Conservation (phyloP, 2,113 vertebrate genomes). For the Gymnogyps californianus region DNA sequence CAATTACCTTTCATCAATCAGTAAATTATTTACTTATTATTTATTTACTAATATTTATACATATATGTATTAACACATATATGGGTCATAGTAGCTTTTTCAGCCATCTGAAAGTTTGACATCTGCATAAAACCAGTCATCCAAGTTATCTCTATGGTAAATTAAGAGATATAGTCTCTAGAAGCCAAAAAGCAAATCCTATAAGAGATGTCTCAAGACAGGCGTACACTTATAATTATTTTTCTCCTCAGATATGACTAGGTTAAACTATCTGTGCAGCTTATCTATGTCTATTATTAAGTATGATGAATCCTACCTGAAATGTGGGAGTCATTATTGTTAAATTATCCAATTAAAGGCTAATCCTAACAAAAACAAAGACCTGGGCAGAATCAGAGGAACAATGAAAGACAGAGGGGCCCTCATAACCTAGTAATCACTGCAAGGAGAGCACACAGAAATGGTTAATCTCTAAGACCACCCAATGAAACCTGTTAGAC, state of each 20-base stretch:
- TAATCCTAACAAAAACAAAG: neutral
- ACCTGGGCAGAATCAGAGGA: neutral
- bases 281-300: neutral
- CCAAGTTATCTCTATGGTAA: neutral
- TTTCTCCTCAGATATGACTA: neutral
- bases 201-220: neutral
- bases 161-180: neutral
- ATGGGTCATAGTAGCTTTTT: neutral
- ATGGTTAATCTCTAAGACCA: neutral
- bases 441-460: neutral
- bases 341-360: neutral
- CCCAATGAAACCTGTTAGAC: neutral
- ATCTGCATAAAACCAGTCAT: neutral
- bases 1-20: neutral
- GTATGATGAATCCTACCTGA: neutral
- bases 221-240: neutral
- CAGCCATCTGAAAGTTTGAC: neutral
- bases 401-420: neutral
- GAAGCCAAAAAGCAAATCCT: neutral
- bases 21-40: neutral
- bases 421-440: neutral
- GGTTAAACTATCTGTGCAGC: neutral
- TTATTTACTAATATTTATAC: neutral
- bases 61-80: neutral
- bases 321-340: neutral